phyloP scores from a whole-genome alignment of 2,797 vertebrate species.

The Austrolebias charrua region DNA sequence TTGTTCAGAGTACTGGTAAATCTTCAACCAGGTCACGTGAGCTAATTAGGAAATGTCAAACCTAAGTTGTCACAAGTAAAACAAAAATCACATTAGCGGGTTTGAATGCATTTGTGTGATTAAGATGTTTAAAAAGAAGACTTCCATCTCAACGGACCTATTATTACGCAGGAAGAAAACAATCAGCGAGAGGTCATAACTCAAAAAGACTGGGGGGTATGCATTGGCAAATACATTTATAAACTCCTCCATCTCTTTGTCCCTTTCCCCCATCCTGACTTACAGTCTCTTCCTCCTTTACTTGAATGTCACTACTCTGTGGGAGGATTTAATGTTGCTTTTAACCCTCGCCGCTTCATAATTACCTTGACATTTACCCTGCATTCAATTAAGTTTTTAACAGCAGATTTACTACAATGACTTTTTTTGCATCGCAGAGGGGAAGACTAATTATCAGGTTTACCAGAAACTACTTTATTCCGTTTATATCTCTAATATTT shows the following conservation, averaged over 20 bases:
- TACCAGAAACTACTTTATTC: slow-evolving; percentile 72
- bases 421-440: slow-evolving; percentile 79
- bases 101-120: slow-evolving; percentile 54
- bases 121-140: slow-evolving; percentile 59
- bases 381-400: slow-evolving; percentile 85
- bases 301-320: slow-evolving; percentile 82
- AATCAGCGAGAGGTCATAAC: slow-evolving; percentile 64
- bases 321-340: slow-evolving; percentile 85
- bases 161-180: slow-evolving; percentile 63
- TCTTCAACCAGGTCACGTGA: slow-evolving; percentile 31
- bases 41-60: slow-evolving; percentile 30
- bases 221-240: slow-evolving; percentile 72
- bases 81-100: slow-evolving; percentile 8
- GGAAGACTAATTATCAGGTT: slow-evolving; percentile 77
- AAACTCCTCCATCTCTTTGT: slow-evolving; percentile 56
- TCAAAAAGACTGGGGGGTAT: slow-evolving; percentile 62
- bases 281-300: slow-evolving; percentile 56
- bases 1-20: slow-evolving; percentile 7
- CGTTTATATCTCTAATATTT: slow-evolving; percentile 51
- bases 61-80: slow-evolving; percentile 18
- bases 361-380: slow-evolving; percentile 89
- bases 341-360: slow-evolving; percentile 82
- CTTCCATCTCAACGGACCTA: slow-evolving; percentile 61
- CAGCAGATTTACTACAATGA: slow-evolving; percentile 80
- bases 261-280: slow-evolving; percentile 45